Conservation (phyloP, 2,113 vertebrate species). For the Caranx melampygus region DNA sequence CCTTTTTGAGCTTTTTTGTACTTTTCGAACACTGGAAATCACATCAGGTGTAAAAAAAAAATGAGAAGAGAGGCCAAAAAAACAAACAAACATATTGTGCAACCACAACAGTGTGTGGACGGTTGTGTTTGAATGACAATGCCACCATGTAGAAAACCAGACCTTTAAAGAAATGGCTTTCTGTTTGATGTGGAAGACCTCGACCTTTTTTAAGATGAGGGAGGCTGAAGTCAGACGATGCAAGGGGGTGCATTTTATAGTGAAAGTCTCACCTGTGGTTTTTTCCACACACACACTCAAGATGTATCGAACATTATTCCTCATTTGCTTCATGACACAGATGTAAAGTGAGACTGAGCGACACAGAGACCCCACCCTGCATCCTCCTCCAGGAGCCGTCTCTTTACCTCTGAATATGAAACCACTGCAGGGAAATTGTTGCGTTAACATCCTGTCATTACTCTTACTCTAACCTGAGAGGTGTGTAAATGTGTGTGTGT, state of each 20-base stretch:
- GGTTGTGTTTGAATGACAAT: not conserved
- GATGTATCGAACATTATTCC: not conserved
- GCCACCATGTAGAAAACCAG: not conserved
- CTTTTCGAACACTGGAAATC: not conserved
- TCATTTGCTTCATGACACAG: no score
- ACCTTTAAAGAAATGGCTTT: not conserved
- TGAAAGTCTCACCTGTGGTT: not conserved
- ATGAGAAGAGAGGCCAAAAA: not conserved
- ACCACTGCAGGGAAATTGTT: no score
- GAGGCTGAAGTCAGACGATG: not conserved
- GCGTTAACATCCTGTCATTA: no score
- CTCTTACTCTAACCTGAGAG: no score
- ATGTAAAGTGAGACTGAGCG: no score
- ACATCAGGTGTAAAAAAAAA: constrained; percentile 4
- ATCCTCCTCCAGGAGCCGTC: no score
- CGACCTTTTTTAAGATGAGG: not conserved
- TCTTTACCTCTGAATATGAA: no score
- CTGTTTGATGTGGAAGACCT: not conserved
- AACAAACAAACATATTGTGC: not conserved
- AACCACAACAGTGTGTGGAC: not conserved
- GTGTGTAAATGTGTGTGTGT: no score
- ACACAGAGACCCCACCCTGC: no score
- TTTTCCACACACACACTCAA: not conserved
- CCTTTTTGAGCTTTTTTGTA: not conserved
- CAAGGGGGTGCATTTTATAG: not conserved